Evolutionary conservation across 2,888 invertebrate species (phyloP), one percentile per base, ranked within the genome.

Genomic region (Halocaridina rubra): DNA sequence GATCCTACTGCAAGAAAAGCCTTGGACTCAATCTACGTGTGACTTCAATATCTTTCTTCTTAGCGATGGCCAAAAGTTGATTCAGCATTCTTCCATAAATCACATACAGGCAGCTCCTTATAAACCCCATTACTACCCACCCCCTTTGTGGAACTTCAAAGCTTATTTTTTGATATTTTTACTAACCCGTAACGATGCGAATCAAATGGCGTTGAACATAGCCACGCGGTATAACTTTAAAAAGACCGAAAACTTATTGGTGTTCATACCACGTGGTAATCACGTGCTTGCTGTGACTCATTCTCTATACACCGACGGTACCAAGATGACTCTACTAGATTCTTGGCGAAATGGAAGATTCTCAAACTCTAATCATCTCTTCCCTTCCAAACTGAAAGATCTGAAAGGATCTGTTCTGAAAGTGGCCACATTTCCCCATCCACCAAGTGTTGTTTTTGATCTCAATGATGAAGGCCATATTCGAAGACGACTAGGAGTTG

Each of bases 401-500:
- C 53, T 82, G 24, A 24, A 75, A 32, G 79, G 77, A 13, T 29
- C 64, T 29, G 77, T 61, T 8, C 24, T 81, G 46, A 46, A 72
- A 16, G 77, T 85, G 13, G 71, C 85, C 22, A 81, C 81, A 0
- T 85, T 85, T 57, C 53, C 80, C 10, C 85, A 85, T 27, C 81
- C 85, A 10, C 85, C 85, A 2, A 85, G 85, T 33, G 81, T 81
- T 32, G 64, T 85, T 4, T 85, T 81, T 19, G 64, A 22, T 24
- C 39, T 53, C 22, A 81, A 85, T 53, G 59, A 76, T 5, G 3
- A 75, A 5, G 59, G 76, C 19, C 13, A 69, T 3, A 74, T 86
- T n/a, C 22, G 69, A 27, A 72, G 46, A 7, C 71, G 84, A 3
- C 46, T 84, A 22, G 86, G 86, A 2, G 75, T 84, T 8, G 86